Conservation (phyloP, 1,140 invertebrate genomes). For the Calycopis cecrops region DNA sequence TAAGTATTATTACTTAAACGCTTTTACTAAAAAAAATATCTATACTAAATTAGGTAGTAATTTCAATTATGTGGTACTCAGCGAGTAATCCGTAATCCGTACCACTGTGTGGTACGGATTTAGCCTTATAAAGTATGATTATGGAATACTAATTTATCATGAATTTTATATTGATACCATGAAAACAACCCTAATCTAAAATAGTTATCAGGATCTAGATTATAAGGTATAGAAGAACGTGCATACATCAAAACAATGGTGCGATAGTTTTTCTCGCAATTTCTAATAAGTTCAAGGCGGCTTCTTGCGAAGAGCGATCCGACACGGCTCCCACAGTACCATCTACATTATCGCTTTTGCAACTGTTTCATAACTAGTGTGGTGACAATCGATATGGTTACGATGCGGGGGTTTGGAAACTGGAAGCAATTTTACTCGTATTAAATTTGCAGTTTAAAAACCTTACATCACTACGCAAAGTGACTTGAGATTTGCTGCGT, state of each 20-base stretch:
- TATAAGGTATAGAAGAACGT: conserved; percentile 1
- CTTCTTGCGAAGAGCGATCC: conserved; percentile 20
- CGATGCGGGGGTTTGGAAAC: conserved; percentile 16
- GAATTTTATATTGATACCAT: too few relatives aligned
- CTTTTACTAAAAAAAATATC: too few relatives aligned
- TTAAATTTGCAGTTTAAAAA: conserved; percentile 10
- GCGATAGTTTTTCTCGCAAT: conserved; percentile 25
- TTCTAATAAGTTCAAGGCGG: conserved; percentile 33
- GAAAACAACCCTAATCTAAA: too few relatives aligned
- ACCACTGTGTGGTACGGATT: too few relatives aligned
- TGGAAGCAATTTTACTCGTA: conserved; percentile 10
- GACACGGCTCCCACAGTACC: conserved; percentile 22
- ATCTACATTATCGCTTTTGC: conserved; percentile 21
- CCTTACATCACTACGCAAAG: background rate
- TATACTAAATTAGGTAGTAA: too few relatives aligned
- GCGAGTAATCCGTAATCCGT: too few relatives aligned
- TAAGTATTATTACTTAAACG: too few relatives aligned
- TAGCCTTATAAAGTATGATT: too few relatives aligned
- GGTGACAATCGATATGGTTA: conserved; percentile 19
- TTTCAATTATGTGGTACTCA: too few relatives aligned
- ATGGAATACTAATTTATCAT: too few relatives aligned
- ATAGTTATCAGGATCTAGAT: background rate
- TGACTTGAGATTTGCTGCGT: background rate
- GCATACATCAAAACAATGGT: background rate
- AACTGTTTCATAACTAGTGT: conserved; percentile 17